These are phyloP conservation scores for Setophaga petechia DNA, from an alignment of 2,113 vertebrate species.

Conservation along the genomic window DNA sequence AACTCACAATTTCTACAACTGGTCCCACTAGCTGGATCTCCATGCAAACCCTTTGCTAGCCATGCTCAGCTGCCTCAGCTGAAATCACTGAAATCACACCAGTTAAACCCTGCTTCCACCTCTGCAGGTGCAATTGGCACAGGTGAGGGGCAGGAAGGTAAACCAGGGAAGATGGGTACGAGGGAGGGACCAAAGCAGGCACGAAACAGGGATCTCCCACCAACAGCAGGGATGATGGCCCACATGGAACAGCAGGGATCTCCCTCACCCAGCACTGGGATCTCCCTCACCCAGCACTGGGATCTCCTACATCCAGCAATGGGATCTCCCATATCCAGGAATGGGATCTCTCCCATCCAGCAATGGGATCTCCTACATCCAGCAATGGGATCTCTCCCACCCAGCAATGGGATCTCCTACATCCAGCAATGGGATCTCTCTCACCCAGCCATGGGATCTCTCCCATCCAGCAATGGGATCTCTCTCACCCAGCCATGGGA, in stretches of 20 bases:
- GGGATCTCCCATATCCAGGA: too few species aligned
- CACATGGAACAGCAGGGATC: neutral
- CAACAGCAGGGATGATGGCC: neutral
- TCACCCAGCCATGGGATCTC: too few species aligned
- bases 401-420: too few species aligned
- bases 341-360: neutral
- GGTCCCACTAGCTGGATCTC: neutral
- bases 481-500: neutral
- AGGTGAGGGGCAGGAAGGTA: neutral
- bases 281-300: neutral
- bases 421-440: too few species aligned
- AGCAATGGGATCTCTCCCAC: neutral
- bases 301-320: too few species aligned
- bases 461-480: rapidly evolving
- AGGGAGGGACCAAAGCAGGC: neutral
- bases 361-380: neutral
- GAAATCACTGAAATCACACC: neutral
- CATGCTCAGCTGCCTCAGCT: neutral
- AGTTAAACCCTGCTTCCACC: neutral
- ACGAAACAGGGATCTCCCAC: rapidly evolving
- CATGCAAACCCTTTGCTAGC: rapidly evolving
- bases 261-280: neutral
- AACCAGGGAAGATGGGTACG: rapidly evolving
- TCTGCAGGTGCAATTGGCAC: neutral
- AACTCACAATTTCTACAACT: neutral